Conservation (phyloP, 1,140 invertebrate species). For the Phortica variegata region DNA sequence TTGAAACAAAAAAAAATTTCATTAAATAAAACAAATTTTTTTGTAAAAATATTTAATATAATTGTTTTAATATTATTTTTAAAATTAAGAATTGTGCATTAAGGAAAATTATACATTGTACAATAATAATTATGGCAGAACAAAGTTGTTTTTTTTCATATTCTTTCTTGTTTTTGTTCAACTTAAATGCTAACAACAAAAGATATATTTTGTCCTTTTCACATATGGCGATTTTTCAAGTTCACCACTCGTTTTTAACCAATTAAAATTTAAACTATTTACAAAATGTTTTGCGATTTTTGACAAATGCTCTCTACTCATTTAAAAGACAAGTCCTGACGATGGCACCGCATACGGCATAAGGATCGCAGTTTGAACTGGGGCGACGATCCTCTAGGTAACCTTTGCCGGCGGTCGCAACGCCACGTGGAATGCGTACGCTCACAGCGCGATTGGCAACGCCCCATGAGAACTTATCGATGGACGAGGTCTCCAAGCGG, state of each 20-base stretch:
- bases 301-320: conserved; percentile 24
- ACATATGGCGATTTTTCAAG: no score
- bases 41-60: not conserved
- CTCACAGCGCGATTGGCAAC: conserved; percentile 71
- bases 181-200: conserved; percentile 22
- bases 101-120: conserved; percentile 9
- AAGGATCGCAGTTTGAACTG: conserved; percentile 87
- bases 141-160: not conserved
- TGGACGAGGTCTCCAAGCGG: conserved; percentile 77
- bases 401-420: conserved; percentile 77
- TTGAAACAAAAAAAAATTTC: not conserved
- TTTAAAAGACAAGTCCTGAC: conserved; percentile 71
- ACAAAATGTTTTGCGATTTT: no score
- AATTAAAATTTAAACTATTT: no score
- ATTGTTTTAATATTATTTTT: not conserved
- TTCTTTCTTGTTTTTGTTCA: not conserved
- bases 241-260: no score
- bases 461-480: conserved; percentile 77
- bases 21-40: not conserved
- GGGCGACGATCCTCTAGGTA: conserved; percentile 87
- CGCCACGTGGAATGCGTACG: conserved; percentile 73
- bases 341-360: conserved; percentile 68
- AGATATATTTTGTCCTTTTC: no score
- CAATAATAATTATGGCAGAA: conserved; percentile 25
- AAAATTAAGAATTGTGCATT: no score